phyloP scores from a whole-genome alignment of 2,888 invertebrate genomes.

The Ornithoptera alexandrae region DNA sequence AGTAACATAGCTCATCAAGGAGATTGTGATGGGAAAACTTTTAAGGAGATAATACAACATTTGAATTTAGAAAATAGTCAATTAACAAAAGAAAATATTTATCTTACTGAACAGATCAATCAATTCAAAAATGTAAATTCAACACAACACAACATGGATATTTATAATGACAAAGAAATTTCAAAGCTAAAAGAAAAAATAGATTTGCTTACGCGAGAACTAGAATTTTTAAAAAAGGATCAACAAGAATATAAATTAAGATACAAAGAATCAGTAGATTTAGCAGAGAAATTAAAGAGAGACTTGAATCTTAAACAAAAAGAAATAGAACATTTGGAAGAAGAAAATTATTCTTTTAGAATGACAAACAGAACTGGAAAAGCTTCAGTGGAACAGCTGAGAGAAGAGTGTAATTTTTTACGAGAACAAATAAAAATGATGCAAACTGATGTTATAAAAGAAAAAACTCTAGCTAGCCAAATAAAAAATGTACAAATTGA shows the following conservation, averaged over 20 bases:
- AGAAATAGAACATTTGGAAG: constrained; percentile 66
- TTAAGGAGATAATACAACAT: constrained; percentile 67
- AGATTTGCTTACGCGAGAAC: constrained; percentile 55
- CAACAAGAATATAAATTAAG: constrained; percentile 65
- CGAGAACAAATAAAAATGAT: constrained; percentile 70
- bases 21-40: constrained; percentile 58
- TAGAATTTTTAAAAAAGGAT: constrained; percentile 59
- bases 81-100: constrained; percentile 70
- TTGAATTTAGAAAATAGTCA: constrained; percentile 70
- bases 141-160: constrained; percentile 48
- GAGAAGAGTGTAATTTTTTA: constrained; percentile 68
- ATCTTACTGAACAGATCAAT: constrained; percentile 61
- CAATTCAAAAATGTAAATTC: constrained; percentile 55
- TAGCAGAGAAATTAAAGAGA: constrained; percentile 65
- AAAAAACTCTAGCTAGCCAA: constrained; percentile 72
- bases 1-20: constrained; percentile 43
- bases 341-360: constrained; percentile 72
- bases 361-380: constrained; percentile 67
- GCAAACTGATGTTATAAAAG: constrained; percentile 72
- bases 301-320: constrained; percentile 66
- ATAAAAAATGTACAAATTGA: constrained; percentile 87
- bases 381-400: constrained; percentile 66
- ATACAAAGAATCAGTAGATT: constrained; percentile 62
- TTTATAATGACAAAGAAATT: constrained; percentile 49
- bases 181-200: constrained; percentile 58